Evolutionary conservation across 2,113 vertebrate genomes (phyloP).

Genomic region (Hyperoodon ampullatus): DNA sequence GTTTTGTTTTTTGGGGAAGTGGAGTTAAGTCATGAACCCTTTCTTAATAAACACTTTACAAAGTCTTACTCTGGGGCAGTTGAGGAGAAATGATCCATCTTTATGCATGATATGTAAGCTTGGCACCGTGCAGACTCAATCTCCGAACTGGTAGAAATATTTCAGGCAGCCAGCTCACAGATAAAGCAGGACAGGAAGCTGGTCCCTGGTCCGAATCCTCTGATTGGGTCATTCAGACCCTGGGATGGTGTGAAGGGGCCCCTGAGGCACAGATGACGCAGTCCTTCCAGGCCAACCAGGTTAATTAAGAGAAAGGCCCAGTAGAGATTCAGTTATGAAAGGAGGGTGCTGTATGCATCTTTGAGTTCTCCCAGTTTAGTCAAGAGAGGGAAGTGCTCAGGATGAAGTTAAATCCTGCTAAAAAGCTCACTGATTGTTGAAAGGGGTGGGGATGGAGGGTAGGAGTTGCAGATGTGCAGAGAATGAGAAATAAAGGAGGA

Average conservation of each 20-base stretch:
- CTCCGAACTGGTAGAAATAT: background rate
- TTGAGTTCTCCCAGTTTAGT: background rate
- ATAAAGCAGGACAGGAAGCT: background rate
- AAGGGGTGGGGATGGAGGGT: background rate
- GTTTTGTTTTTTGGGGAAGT: background rate
- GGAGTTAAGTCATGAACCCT: background rate
- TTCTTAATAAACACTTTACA: background rate
- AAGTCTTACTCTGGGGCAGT: background rate
- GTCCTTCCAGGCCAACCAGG: background rate
- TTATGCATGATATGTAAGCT: background rate
- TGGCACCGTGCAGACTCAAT: background rate
- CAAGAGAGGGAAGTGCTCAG: background rate
- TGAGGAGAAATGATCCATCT: background rate
- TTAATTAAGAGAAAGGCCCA: background rate
- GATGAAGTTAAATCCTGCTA: background rate
- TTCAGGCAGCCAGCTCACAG: rapidly evolving
- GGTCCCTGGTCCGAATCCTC: background rate
- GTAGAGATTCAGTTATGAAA: background rate
- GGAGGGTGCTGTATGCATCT: background rate
- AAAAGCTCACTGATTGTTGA: background rate
- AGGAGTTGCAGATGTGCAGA: background rate
- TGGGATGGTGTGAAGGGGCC: background rate
- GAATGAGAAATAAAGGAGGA: conserved; percentile 11
- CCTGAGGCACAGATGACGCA: background rate
- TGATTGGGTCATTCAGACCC: background rate